Percentiles rank a stretch among this genome's conserved stretches.
Evolutionary conservation across 2,888 invertebrate species (phyloP).

Genomic region (Lymantria monacha): DNA sequence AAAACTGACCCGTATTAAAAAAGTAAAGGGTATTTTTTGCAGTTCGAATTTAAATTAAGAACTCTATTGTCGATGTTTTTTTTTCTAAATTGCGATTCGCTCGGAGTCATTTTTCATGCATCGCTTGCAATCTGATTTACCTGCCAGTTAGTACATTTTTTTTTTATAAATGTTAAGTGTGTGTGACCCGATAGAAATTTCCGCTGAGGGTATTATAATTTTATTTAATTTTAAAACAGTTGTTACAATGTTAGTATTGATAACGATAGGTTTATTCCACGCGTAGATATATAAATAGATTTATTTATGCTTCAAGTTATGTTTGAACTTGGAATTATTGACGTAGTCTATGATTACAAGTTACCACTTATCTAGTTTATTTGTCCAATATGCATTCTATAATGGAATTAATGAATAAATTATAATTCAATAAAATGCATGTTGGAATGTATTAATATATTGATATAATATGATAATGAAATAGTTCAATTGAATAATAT

Average conservation of each 20-base stretch:
- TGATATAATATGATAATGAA: too few relatives aligned
- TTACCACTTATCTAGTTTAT: too few relatives aligned
- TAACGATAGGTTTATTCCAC: too few relatives aligned
- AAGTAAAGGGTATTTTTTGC: conserved; percentile 42
- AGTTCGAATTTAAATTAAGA: conserved; percentile 71
- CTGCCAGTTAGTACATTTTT: conserved; percentile 55
- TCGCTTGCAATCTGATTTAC: conserved; percentile 79
- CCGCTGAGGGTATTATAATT: conserved; percentile 26
- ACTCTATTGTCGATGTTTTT: conserved; percentile 68
- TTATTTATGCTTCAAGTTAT: too few relatives aligned
- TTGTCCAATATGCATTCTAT: too few relatives aligned
- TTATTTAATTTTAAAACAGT: conserved; percentile 5
- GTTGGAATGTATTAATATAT: not conserved
- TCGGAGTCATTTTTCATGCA: conserved; percentile 80
- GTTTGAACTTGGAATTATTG: too few relatives aligned
- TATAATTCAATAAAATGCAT: too few relatives aligned
- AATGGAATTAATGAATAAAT: too few relatives aligned
- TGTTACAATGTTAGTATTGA: not conserved
- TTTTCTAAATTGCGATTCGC: conserved; percentile 69
- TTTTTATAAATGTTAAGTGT: conserved; percentile 11
- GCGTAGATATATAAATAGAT: too few relatives aligned
- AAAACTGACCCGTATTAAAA: conserved; percentile 24
- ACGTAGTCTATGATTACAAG: too few relatives aligned
- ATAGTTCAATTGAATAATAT: too few relatives aligned
- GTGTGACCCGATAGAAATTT: conserved; percentile 30